phyloP scores from a whole-genome alignment of 1,140 invertebrate genomes.

The Drosophila leontia region DNA sequence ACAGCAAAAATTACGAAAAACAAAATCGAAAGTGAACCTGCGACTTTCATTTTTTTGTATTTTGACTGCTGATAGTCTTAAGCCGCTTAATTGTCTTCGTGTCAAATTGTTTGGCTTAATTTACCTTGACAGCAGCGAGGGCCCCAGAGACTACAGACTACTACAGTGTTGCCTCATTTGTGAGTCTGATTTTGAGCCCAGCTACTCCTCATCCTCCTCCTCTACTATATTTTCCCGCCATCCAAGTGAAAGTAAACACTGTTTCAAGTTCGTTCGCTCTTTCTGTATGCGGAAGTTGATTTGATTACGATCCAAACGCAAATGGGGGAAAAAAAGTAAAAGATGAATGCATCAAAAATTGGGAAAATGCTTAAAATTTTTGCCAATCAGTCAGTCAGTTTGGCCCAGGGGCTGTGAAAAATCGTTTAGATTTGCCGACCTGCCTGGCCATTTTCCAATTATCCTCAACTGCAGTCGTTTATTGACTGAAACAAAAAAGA shows the following conservation, averaged over 20 bases:
- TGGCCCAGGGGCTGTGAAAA: slow-evolving; percentile 39
- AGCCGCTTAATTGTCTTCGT: slow-evolving; percentile 80
- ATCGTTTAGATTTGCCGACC: slow-evolving; percentile 29
- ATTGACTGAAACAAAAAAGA: slow-evolving; percentile 10
- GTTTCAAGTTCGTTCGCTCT: slow-evolving; percentile 67
- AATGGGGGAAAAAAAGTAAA: not conserved
- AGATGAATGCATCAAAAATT: slow-evolving; percentile 44
- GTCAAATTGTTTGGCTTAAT: slow-evolving; percentile 79
- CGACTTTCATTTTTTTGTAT: slow-evolving; percentile 77
- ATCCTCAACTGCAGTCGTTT: slow-evolving; percentile 25
- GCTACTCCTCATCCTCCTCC: not conserved
- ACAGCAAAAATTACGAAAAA: slow-evolving; percentile 25
- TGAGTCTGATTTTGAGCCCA: slow-evolving; percentile 48
- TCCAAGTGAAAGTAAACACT: slow-evolving; percentile 65
- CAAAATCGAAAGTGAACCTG: slow-evolving; percentile 80
- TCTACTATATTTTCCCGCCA: slow-evolving; percentile 22
- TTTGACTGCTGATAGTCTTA: slow-evolving; percentile 64
- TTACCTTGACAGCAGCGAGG: slow-evolving; percentile 71
- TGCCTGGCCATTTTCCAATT: slow-evolving; percentile 26
- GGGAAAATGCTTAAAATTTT: slow-evolving; percentile 16
- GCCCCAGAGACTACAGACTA: slow-evolving; percentile 22
- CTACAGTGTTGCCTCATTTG: slow-evolving; percentile 63
- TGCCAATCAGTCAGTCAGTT: slow-evolving; percentile 23
- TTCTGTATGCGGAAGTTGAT: slow-evolving; percentile 54
- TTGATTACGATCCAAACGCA: slow-evolving; percentile 45